Evolutionary conservation across 2,888 invertebrate genomes (phyloP), one percentile per base, ranked within the genome.

Genomic region (Dicyrtomina minuta): DNA sequence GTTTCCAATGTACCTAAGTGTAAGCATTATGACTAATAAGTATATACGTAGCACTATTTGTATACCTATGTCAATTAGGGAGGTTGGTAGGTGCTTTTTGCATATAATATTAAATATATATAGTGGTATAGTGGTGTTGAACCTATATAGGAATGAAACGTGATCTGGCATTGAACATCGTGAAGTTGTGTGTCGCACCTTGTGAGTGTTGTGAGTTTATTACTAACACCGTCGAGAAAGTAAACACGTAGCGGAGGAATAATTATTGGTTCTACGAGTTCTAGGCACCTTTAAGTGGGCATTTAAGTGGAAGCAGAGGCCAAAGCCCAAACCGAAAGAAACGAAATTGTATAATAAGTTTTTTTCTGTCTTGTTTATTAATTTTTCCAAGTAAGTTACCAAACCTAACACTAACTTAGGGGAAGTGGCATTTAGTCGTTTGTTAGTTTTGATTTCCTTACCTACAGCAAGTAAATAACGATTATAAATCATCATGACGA

Each of bases 101-200:
- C n/a, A n/a, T n/a, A n/a, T n/a, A n/a, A n/a, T n/a, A n/a, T n/a
- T n/a, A n/a, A n/a, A n/a, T 17, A 39, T 27, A 20, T 41, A 59
- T 59, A 72, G 66, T 75, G 55, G 24, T 27, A 15, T 55, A 20
- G 22, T 33, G 33, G 22, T 33, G 33, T 33, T 33, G 8, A 33
- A 33, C 33, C 33, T 8, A 33, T n/a, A n/a, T n/a, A n/a, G n/a
- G n/a, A n/a, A n/a, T 55, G 55, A 55, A 55, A 43, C 59, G 59
- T 60, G 59, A 60, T 60, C 59, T 13, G 20, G 39, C 59, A 60
- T 41, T 60, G 41, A 60, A 41, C 22, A 41, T 58, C 33, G 27
- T 60, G 41, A 60, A 60, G 41, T 60, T 22, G 43, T 43, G 10
- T 1, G 17, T 33, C 33, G 8, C 33, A 33, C 33, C 33, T 33